phyloP scores from a whole-genome alignment of 1,140 invertebrate species.

The Heliconius melpomene region DNA sequence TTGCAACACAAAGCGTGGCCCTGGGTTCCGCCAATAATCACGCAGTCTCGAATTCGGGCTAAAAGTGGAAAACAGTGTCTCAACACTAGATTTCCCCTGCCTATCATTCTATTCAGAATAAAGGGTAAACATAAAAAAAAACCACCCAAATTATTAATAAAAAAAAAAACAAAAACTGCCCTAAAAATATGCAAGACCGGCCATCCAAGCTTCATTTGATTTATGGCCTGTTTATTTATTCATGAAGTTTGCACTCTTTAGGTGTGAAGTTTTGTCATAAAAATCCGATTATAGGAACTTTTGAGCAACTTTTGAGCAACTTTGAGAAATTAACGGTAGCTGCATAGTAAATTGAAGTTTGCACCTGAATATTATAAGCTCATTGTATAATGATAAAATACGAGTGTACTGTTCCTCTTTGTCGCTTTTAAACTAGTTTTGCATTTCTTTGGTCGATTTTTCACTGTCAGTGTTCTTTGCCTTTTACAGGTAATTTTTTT shows the following conservation, averaged over 20 bases:
- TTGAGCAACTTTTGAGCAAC: constrained; percentile 21
- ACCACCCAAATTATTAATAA: background rate
- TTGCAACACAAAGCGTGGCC: no score
- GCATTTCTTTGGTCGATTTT: background rate
- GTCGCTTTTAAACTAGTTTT: background rate
- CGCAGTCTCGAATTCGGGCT: no score
- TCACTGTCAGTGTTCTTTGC: background rate
- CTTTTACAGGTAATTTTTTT: background rate
- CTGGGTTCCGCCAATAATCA: no score
- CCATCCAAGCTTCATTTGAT: constrained; percentile 15
- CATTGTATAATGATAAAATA: constrained; percentile 9
- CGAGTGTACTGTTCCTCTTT: background rate
- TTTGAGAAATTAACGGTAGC: constrained; percentile 27
- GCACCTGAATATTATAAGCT: constrained; percentile 4
- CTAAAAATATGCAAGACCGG: background rate
- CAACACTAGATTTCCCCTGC: no score
- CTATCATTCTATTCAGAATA: background rate
- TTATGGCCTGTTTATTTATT: constrained; percentile 43
- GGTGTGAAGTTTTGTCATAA: constrained; percentile 42
- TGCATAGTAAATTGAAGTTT: constrained; percentile 7
- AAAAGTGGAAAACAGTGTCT: no score
- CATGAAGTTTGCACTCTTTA: constrained; percentile 38
- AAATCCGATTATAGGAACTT: constrained; percentile 41
- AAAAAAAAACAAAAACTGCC: background rate
- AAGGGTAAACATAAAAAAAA: background rate